Conservation (phyloP, 1,140 invertebrate genomes). For the Zaprionus camerounensis region DNA sequence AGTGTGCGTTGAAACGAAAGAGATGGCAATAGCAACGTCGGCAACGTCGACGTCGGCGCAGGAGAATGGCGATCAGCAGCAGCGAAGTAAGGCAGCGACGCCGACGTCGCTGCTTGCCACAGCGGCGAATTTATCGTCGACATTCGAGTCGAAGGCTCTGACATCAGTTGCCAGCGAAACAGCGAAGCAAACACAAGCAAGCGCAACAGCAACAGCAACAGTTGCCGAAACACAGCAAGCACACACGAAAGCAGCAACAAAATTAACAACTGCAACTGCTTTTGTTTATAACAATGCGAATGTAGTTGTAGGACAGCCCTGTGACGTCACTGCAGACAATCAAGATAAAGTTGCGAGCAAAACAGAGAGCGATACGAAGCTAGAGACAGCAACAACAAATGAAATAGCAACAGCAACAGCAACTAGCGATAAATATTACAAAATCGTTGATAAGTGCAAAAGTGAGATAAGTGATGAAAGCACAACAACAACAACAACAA, state of each 20-base stretch:
- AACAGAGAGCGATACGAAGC: conserved; percentile 35
- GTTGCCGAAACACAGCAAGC: conserved; percentile 32
- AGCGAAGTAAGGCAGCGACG: conserved; percentile 40
- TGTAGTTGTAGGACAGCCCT: conserved; percentile 21
- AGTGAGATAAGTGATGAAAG: conserved; percentile 58
- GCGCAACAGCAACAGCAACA: conserved; percentile 18
- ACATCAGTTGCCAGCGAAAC: conserved; percentile 82
- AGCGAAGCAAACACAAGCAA: conserved; percentile 72
- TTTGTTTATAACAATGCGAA: conserved; percentile 34
- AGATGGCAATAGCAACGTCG: conserved; percentile 55
- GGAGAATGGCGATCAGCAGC: conserved; percentile 44
- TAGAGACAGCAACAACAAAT: conserved; percentile 28
- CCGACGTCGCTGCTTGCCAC: conserved; percentile 52
- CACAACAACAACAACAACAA: conserved; percentile 21
- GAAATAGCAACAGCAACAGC: conserved; percentile 21
- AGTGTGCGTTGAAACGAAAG: conserved; percentile 41
- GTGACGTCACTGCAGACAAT: conserved; percentile 45
- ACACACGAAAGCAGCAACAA: conserved; percentile 3
- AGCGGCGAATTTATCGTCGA: conserved; percentile 76
- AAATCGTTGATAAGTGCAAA: conserved; percentile 57
- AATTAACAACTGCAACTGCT: conserved; percentile 22
- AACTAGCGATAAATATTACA: conserved; percentile 52
- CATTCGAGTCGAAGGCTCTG: conserved; percentile 76
- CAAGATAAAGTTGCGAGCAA: conserved; percentile 40
- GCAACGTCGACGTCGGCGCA: conserved; percentile 17